These are phyloP conservation scores for Oncopeltus fasciatus DNA, from an alignment of 1,140 invertebrate species.

Conservation along the genomic window DNA sequence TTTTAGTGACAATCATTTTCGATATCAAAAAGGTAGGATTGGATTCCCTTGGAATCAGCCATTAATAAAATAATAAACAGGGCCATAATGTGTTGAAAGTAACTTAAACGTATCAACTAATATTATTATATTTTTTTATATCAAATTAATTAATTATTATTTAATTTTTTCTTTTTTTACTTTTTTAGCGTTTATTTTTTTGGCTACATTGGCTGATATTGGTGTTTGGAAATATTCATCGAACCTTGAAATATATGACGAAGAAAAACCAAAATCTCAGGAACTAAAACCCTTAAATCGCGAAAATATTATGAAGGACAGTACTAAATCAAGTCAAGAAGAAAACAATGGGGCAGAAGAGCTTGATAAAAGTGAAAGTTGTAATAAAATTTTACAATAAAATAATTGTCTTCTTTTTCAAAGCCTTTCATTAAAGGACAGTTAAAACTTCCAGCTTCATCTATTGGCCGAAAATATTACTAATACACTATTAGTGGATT, in stretches of 20 bases:
- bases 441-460: no score
- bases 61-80: not conserved
- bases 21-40: not conserved
- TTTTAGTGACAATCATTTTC: not conserved
- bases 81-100: not conserved
- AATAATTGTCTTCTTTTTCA: no score
- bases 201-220: not conserved
- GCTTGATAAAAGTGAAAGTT: no score
- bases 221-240: not conserved
- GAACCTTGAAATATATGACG: constrained; percentile 1
- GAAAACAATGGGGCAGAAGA: no score
- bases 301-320: no score
- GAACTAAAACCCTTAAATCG: not conserved
- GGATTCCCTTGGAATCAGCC: not conserved
- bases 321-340: no score
- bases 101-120: not conserved
- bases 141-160: not conserved
- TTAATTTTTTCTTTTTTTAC: not conserved
- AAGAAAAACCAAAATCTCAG: not conserved
- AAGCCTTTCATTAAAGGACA: no score
- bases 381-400: no score
- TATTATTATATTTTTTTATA: not conserved
- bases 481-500: no score
- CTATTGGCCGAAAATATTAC: no score
- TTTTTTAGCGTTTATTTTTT: not conserved